These are phyloP conservation scores for Halocynthia aurantium DNA, from an alignment of 23 tunicate genomes.

Conservation along the genomic window DNA sequence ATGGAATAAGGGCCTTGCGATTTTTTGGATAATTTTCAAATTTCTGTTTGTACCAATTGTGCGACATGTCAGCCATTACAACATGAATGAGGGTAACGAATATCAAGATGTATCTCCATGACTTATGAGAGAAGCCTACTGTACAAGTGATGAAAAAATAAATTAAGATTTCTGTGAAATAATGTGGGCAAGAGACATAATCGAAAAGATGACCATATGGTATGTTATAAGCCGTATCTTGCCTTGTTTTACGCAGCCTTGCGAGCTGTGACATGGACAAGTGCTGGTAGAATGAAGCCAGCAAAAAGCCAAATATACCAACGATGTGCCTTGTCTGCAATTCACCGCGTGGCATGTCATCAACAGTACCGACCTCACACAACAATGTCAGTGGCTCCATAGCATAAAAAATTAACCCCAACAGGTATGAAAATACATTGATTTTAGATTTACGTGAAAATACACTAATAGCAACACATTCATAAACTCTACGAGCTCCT, in stretches of 20 bases:
- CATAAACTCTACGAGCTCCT: conserved; percentile 13
- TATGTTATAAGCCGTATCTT: conserved; percentile 4
- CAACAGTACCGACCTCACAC: background rate
- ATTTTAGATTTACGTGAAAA: conserved; percentile 13
- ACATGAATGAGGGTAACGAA: conserved; percentile 20
- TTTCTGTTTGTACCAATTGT: conserved; percentile 11
- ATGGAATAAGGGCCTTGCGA: conserved; percentile 19
- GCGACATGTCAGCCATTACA: conserved; percentile 16
- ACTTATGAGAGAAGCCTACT: conserved; percentile 6
- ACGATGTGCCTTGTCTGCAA: background rate
- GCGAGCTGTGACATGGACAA: background rate
- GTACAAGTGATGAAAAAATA: background rate
- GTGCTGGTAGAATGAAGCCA: conserved; percentile 16
- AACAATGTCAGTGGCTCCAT: conserved; percentile 4
- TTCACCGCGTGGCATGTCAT: background rate
- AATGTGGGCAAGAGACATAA: conserved; percentile 28
- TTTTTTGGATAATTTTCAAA: conserved; percentile 13
- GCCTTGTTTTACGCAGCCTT: background rate
- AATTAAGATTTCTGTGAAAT: conserved; percentile 23
- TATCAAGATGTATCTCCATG: background rate
- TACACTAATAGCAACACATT: conserved; percentile 17
- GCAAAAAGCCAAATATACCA: background rate
- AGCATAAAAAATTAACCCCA: conserved; percentile 5
- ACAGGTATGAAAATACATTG: background rate
- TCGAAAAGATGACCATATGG: conserved; percentile 19